Conservation (phyloP, 2,888 invertebrate genomes). For the Tetanocera ferruginea region DNA sequence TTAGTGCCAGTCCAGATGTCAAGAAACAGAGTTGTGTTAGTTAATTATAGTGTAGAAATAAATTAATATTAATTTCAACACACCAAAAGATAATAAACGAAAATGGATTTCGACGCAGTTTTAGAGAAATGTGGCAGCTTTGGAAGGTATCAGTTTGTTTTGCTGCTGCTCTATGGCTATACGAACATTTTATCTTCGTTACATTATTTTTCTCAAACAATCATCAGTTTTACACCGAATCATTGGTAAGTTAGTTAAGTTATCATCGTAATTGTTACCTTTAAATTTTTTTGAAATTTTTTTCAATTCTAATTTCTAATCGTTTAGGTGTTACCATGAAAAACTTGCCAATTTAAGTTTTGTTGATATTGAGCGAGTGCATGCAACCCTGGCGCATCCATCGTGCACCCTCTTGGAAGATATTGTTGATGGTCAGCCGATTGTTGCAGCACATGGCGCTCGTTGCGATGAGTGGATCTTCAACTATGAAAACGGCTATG, state of each 20-base stretch:
- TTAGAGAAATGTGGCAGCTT: constrained; percentile 73
- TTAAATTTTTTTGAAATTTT: too few relatives aligned
- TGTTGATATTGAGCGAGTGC: constrained; percentile 51
- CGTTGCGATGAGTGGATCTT: constrained; percentile 73
- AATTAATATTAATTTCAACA: not conserved
- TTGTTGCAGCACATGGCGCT: constrained; percentile 39
- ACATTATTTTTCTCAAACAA: constrained; percentile 75
- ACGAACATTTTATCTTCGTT: constrained; percentile 73
- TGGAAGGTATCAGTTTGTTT: constrained; percentile 71
- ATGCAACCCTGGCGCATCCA: constrained; percentile 54
- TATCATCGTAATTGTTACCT: not conserved
- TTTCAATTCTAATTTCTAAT: not conserved
- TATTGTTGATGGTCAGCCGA: constrained; percentile 49
- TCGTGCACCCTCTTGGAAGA: constrained; percentile 57
- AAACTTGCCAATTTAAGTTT: constrained; percentile 50
- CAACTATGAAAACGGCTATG: constrained; percentile 71
- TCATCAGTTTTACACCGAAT: constrained; percentile 72
- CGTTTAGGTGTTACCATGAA: constrained; percentile 59
- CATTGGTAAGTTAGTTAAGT: constrained; percentile 64
- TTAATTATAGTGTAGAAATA: too few relatives aligned
- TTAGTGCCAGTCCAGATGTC: not conserved
- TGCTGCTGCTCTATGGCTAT: constrained; percentile 71
- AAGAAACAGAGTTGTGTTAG: not conserved
- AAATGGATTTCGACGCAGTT: constrained; percentile 71
- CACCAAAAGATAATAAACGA: too few relatives aligned